Base-by-base conservation (phyloP, 2,888 invertebrate genomes). In the Galeruca laticollis region DNA sequence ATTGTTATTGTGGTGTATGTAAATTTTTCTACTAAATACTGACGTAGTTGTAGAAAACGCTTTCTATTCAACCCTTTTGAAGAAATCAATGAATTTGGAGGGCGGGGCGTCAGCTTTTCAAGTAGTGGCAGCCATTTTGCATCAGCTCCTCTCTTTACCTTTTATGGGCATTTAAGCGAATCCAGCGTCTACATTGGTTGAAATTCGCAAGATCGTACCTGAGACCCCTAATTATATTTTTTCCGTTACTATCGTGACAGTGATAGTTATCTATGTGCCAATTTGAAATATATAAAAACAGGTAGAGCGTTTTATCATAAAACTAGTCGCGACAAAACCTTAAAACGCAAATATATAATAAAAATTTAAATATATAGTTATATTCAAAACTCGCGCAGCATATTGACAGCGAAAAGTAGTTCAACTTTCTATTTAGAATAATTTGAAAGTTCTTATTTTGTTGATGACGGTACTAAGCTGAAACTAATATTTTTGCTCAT, bases 141-240 rank as follows among this genome's bases (percentile, higher is more conserved):
- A 79, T 77, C 78, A 74, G 75, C 87, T 86, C 86, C 87, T 86
- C 86, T 86, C 83, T 88, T 86, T 85, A 84, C 90, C 90, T 85
- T 89, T 88, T 88, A 90, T 87, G 90, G 90, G 87, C 89, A 90
- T 90, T 87, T 88, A 86, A 84, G 85, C 49, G 82, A 86, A 87
- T 86, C 85, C 87, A 83, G 84, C 82, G 82, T 82, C 83, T 83
- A 87, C 86, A 90, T 90, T 90, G 89, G 90, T 81, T 82, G 83
- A 84, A 81, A 80, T 69, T 70, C 74, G 71, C 80, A 79, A 81
- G 61, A 73, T 78, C 80, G 79, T 71, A 73, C 68, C 52, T 59
- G 40, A 26, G 54, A 52, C 51, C 49, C 54, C 60, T 52, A 56
- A 63, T 54, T 60, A 18, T 59, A 54, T 59, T 47, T 68, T 69